Percentiles rank a stretch among this genome's conserved stretches.
Conservation (phyloP, 2,113 vertebrate genomes). For the Siphamia tubifer region DNA sequence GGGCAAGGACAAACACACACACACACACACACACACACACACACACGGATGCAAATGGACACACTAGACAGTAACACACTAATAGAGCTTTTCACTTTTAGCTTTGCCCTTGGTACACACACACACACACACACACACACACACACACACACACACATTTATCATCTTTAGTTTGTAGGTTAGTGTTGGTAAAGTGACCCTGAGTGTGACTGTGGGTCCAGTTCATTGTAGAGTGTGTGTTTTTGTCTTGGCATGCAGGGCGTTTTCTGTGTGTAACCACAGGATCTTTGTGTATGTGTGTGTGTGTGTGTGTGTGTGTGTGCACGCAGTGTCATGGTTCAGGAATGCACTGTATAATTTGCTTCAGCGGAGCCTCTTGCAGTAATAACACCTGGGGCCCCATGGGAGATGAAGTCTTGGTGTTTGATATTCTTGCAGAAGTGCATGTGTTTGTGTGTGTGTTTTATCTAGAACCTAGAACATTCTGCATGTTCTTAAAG, state of each 20-base stretch:
- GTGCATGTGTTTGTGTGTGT: background rate
- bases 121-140: too few species aligned
- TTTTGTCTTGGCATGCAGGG: slow-evolving; percentile 19
- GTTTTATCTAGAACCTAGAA: background rate
- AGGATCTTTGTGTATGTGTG: background rate
- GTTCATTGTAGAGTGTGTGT: background rate
- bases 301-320: background rate
- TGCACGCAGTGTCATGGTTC: slow-evolving; percentile 34
- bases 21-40: background rate
- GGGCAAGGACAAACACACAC: too few species aligned
- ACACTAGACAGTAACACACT: background rate
- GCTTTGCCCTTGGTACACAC: background rate
- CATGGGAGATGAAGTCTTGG: slow-evolving; percentile 2
- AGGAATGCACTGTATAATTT: slow-evolving; percentile 64
- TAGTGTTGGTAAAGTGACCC: background rate
- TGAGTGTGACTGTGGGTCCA: background rate
- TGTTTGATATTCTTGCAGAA: background rate
- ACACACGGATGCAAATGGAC: too few species aligned
- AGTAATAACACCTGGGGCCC: slow-evolving; percentile 54
- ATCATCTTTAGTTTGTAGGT: background rate
- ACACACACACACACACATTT: too few species aligned
- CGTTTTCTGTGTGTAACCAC: background rate
- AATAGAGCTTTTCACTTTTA: background rate
- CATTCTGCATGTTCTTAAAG: too few species aligned
- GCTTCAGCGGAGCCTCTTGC: background rate